phyloP scores from a whole-genome alignment of 2,113 vertebrate species.

The Notothenia rossii region DNA sequence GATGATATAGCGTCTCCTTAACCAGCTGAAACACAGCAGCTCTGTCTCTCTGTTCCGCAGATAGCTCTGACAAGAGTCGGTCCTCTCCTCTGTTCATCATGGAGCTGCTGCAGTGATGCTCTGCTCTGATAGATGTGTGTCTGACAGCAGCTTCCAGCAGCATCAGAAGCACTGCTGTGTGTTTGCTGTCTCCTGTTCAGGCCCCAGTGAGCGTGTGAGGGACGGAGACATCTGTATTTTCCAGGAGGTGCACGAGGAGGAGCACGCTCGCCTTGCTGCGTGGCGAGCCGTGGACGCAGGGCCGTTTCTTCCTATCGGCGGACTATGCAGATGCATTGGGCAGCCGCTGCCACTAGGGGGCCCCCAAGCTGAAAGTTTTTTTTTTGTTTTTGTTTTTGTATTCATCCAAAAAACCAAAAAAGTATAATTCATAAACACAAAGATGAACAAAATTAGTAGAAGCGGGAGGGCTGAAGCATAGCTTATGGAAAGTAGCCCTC shows the following conservation, averaged over 20 bases:
- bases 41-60: slow-evolving; percentile 32
- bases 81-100: slow-evolving; percentile 30
- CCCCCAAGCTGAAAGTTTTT: too few species aligned
- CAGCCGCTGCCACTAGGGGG: too few species aligned
- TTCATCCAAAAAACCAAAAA: too few species aligned
- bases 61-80: slow-evolving; percentile 44
- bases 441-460: too few species aligned
- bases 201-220: slow-evolving; percentile 70
- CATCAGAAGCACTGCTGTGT: slow-evolving; percentile 31
- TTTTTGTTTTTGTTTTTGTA: too few species aligned
- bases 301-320: too few species aligned
- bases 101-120: slow-evolving; percentile 13
- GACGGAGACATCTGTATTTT: slow-evolving; percentile 73
- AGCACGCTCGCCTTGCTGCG: slow-evolving; percentile 58
- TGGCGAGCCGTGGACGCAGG: slow-evolving; percentile 57
- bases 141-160: slow-evolving; percentile 46
- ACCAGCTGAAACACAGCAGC: slow-evolving; percentile 13
- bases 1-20: slow-evolving; percentile 10
- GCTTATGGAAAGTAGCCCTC: too few species aligned
- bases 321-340: too few species aligned
- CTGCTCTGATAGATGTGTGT: slow-evolving; percentile 51
- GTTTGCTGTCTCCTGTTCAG: slow-evolving; percentile 37
- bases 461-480: too few species aligned
- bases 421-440: too few species aligned
- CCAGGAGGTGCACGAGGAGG: slow-evolving; percentile 6